Evolutionary conservation across 2,113 vertebrate species (phyloP), one percentile per base, ranked within the genome.

Genomic region (Rhegmatorhina hoffmannsi): DNA sequence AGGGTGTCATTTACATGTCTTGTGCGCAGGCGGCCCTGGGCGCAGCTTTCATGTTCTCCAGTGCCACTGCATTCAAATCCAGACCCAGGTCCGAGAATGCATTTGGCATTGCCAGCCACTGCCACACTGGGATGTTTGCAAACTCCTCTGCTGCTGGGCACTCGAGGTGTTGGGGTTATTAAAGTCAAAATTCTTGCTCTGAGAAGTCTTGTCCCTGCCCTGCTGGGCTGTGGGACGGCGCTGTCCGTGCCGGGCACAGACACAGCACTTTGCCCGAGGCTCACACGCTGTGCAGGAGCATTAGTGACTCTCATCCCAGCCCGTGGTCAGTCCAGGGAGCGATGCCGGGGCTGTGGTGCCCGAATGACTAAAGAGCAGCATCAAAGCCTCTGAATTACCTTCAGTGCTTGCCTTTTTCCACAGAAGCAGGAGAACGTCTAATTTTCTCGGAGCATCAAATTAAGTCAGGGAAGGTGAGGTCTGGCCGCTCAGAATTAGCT

Each of bases 311-410:
- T 24, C 63, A 29, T 28, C 90, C 85, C 92, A 89, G 82, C 90
- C 92, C 19, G 3, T 86, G 94, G 94, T 96, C 94, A 90, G 88
- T 88, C 15, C 50, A 5, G 92, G 77, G 40, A 89, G 66, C 11
- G 0, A 9, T 60, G 87, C 76, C 1, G 11, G 13, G 73, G 68
- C 82, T 68, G 66, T 60, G 96, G 95, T 94, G 96, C 94, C 94
- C 88, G 95, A 88, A 95, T 97, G 96, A 91, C 94, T 96, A n/a
- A 96, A 90, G 92, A 97, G 91, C 59, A 92, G 38, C 95, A 93
- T 97, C 95, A 96, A 96, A 97, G 94, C 87, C 56, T 93, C 60
- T 62, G 76, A 67, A 67, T 70, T 95, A 44, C 88, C 82, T 95
- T 82, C 78, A 24, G 85, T 75, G 88, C 69, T 88, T 34, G 24